Evolutionary conservation across 1,140 invertebrate genomes (phyloP).

Genomic region (Drosophila ficusphila): DNA sequence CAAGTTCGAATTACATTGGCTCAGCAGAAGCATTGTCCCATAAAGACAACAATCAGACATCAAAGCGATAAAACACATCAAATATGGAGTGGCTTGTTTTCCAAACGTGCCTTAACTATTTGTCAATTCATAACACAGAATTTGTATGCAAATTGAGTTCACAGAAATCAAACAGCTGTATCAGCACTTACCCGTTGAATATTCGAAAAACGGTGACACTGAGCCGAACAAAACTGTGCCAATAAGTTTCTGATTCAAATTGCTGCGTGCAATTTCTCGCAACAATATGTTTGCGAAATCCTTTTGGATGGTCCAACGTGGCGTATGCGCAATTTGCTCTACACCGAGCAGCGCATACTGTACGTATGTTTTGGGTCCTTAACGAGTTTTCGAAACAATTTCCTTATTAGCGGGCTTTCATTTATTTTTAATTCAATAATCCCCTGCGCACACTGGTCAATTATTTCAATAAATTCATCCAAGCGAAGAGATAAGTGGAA

Average conservation of each 20-base stretch:
- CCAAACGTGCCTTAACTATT: neutral
- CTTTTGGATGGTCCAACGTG: slow-evolving; percentile 54
- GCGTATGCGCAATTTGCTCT: slow-evolving; percentile 74
- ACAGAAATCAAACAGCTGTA: slow-evolving; percentile 13
- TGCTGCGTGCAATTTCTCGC: slow-evolving; percentile 56
- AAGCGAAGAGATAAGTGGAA: slow-evolving; percentile 6
- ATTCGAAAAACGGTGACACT: slow-evolving; percentile 25
- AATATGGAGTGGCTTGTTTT: neutral
- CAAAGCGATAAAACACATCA: neutral
- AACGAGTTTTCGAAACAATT: slow-evolving; percentile 51
- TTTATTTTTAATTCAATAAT: slow-evolving; percentile 60
- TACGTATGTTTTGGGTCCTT: slow-evolving; percentile 13
- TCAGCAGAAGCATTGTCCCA: slow-evolving; percentile 10
- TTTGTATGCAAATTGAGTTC: slow-evolving; percentile 30
- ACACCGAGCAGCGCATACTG: slow-evolving; percentile 44
- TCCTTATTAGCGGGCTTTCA: slow-evolving; percentile 58
- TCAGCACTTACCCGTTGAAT: slow-evolving; percentile 22
- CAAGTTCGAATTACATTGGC: slow-evolving; percentile 26
- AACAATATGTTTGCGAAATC: slow-evolving; percentile 73
- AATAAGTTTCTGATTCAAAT: slow-evolving; percentile 46
- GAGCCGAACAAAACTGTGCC: slow-evolving; percentile 23
- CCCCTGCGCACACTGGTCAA: slow-evolving; percentile 14
- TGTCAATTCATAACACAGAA: neutral
- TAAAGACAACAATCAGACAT: neutral
- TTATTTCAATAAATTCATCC: slow-evolving; percentile 11